These are phyloP conservation scores for Drosophila tanythrix DNA, from an alignment of 2,888 invertebrate species.

Conservation along the genomic window DNA sequence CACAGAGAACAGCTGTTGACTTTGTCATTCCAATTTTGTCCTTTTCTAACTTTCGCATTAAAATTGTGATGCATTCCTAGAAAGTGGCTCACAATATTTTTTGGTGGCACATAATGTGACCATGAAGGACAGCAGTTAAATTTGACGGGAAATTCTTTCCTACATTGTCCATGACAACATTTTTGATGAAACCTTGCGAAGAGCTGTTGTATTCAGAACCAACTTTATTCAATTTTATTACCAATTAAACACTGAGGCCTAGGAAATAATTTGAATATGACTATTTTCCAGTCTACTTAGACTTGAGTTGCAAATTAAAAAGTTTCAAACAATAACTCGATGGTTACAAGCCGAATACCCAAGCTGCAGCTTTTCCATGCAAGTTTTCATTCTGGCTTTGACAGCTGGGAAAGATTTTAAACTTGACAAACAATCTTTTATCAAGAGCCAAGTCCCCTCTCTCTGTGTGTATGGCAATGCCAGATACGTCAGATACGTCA, in stretches of 20 bases:
- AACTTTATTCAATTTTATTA: background rate
- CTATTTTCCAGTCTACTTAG: background rate
- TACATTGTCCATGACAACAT: background rate
- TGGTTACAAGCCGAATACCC: background rate
- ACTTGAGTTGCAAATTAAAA: background rate
- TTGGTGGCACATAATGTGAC: background rate
- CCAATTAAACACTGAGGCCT: background rate
- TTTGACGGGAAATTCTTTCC: background rate
- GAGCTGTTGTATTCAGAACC: background rate
- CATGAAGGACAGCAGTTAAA: slow-evolving; percentile 1
- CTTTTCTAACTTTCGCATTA: background rate
- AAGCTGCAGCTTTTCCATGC: background rate
- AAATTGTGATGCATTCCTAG: background rate
- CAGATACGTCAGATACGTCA: slow-evolving; percentile 43
- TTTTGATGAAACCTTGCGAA: background rate
- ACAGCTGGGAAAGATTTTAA: slow-evolving; percentile 55
- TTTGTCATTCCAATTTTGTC: background rate
- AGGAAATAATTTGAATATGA: background rate
- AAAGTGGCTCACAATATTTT: background rate
- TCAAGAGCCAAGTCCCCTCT: slow-evolving; percentile 42
- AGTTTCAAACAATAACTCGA: slow-evolving; percentile 4
- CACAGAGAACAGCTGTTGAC: background rate
- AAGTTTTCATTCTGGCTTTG: slow-evolving; percentile 15
- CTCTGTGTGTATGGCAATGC: slow-evolving; percentile 23
- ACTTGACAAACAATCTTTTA: slow-evolving; percentile 70